These are phyloP conservation scores for Megalopta genalis DNA, from an alignment of 1,140 invertebrate species.

Conservation along the genomic window DNA sequence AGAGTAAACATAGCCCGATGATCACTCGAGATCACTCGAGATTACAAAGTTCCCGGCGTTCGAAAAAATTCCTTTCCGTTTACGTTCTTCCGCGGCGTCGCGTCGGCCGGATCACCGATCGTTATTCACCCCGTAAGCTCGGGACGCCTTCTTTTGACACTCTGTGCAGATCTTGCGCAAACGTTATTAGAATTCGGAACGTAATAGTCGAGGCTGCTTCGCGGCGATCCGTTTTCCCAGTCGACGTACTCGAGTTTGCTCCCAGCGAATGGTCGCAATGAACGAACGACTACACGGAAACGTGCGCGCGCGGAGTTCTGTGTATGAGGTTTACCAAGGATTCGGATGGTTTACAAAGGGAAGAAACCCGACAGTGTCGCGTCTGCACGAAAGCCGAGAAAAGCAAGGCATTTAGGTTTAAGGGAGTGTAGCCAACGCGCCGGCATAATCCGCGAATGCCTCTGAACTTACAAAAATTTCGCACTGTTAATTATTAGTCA, in stretches of 20 bases:
- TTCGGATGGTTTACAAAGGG: conserved; percentile 44
- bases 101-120: background rate
- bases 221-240: background rate
- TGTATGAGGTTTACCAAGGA: conserved; percentile 43
- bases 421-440: conserved; percentile 44
- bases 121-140: background rate
- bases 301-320: background rate
- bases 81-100: too few relatives aligned
- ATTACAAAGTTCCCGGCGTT: too few relatives aligned
- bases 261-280: conserved; percentile 21
- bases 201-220: background rate
- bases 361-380: conserved; percentile 30
- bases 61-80: too few relatives aligned
- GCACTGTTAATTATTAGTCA: too few relatives aligned
- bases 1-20: too few relatives aligned
- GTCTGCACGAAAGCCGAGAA: conserved; percentile 27
- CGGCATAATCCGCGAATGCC: conserved; percentile 51
- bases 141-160: background rate
- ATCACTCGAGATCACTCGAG: too few relatives aligned
- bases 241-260: too few relatives aligned
- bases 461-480: conserved; percentile 46
- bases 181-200: background rate
- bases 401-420: conserved; percentile 56
- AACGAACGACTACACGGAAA: conserved; percentile 13
- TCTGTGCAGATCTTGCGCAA: background rate